Evolutionary conservation across 2,888 invertebrate species (phyloP).

Genomic region (Microlaimidae sp.): DNA sequence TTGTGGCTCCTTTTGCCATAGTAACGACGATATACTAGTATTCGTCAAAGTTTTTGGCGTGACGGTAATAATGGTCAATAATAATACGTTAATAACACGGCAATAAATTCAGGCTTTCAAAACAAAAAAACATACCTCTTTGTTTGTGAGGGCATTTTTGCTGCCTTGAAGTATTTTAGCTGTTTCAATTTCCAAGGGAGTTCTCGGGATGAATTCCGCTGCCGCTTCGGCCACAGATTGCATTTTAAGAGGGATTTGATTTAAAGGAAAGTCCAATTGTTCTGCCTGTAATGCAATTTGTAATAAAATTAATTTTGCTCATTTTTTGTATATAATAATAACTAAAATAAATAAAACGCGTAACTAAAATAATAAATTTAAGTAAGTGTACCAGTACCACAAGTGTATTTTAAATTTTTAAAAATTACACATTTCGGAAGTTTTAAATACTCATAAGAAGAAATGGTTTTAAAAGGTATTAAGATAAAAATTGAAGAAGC

Average conservation of each 20-base stretch:
- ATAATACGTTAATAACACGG: too few relatives aligned
- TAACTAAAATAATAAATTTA: too few relatives aligned
- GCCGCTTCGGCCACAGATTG: constrained; percentile 19
- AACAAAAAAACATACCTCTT: constrained; percentile 21
- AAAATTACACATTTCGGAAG: not conserved
- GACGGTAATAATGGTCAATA: too few relatives aligned
- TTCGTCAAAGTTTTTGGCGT: too few relatives aligned
- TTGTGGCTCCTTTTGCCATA: too few relatives aligned
- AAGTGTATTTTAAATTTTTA: too few relatives aligned
- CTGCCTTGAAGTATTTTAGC: constrained; percentile 20
- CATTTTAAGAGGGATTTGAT: constrained; percentile 14
- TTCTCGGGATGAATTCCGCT: constrained; percentile 19
- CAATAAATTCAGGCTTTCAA: too few relatives aligned
- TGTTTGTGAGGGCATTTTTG: constrained; percentile 23
- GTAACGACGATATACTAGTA: too few relatives aligned
- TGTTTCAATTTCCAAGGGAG: constrained; percentile 24
- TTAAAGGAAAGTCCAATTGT: constrained; percentile 26
- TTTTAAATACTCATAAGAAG: not conserved
- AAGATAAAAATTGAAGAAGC: too few relatives aligned
- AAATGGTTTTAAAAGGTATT: too few relatives aligned
- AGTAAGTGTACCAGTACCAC: too few relatives aligned
- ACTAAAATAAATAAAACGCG: too few relatives aligned
- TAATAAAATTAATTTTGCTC: constrained; percentile 24
- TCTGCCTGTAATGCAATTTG: constrained; percentile 22
- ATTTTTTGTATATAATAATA: constrained; percentile 24